Base-by-base conservation (phyloP, 2,113 vertebrate genomes). In the Craseonycteris thonglongyai region DNA sequence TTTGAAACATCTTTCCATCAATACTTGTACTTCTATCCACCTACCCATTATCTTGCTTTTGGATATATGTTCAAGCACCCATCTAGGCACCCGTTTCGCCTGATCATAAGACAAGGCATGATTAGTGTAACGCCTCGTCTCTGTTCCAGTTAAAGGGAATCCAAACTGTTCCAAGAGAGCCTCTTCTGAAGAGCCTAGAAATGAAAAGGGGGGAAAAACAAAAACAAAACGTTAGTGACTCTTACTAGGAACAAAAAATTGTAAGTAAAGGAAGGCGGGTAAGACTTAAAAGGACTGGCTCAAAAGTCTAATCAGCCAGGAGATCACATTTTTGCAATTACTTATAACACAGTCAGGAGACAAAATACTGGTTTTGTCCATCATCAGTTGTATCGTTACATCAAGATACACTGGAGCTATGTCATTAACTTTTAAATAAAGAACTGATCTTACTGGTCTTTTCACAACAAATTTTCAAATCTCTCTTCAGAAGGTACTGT, bases 21-120 rank as follows among this genome's bases (percentile, higher is more conserved):
- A 88, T 28, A 28, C 26, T 66, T 24, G 58, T 14, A 51, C 33
- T 26, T 95, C 35, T 75, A 87, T 19, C 40, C 61, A 97, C 97
- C 91, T 98, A 99, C 99, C 99, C n/a, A 95, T 82, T 1, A 97
- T 98, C 96, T 99, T 99, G 45, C 96, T 97, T 84, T 98, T 97
- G 16, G 98, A 98, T 90, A 99, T 97, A 83, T 99, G 99, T 75
- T 99, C 99, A 11, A 98, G 98, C 51, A 99, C 99, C 99, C 99
- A 99, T 96, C 97, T 96, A 1, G 99, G 99, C 13, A 98, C 98
- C 2, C 98, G 98, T 86, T 98, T 99, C 21, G 98, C 96, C 92
- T 98, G 99, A 82, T 99, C 98, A 3, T 99, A 99, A 35, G 98
- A 99, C 86, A 99, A 93, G 0, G 98, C 98, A 28, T 99, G 99